Percentiles rank a stretch among this genome's conserved stretches.
phyloP scores from a whole-genome alignment of 1,140 invertebrate species.

The Polypedilum vanderplanki region DNA sequence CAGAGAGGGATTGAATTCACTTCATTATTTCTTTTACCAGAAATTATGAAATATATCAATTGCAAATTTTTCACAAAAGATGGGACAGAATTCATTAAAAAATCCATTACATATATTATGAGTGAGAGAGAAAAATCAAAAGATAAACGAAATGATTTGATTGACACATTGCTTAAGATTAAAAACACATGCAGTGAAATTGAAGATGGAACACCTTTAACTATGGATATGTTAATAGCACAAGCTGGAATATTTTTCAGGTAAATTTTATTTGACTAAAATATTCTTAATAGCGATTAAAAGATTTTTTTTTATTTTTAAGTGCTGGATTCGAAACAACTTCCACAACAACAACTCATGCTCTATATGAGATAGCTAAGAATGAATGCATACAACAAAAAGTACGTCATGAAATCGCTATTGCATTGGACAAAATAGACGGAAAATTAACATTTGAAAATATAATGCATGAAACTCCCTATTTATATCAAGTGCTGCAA shows the following conservation, averaged over 20 bases:
- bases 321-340: constrained; percentile 76
- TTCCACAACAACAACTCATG: constrained; percentile 58
- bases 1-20: constrained; percentile 47
- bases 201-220: not conserved
- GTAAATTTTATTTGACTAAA: too few species aligned
- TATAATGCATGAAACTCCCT: constrained; percentile 52
- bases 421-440: constrained; percentile 44
- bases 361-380: constrained; percentile 58
- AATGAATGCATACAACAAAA: constrained; percentile 60
- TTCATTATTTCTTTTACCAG: constrained; percentile 45
- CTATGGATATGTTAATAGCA: constrained; percentile 50
- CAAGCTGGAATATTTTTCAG: constrained; percentile 60
- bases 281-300: too few species aligned
- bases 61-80: constrained; percentile 32
- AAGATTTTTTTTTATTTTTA: constrained; percentile 64
- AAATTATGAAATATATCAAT: constrained; percentile 35
- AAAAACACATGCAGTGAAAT: not conserved
- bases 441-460: constrained; percentile 54
- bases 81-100: constrained; percentile 40
- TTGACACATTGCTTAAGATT: constrained; percentile 45
- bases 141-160: constrained; percentile 43
- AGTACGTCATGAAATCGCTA: constrained; percentile 55
- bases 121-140: constrained; percentile 36
- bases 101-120: constrained; percentile 40
- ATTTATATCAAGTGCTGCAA: constrained; percentile 52